A percentile compares a stretch with the other conserved stretches of the same genome.
Evolutionary conservation across 2,888 invertebrate species (phyloP).

Genomic region (Cryptops parisi): DNA sequence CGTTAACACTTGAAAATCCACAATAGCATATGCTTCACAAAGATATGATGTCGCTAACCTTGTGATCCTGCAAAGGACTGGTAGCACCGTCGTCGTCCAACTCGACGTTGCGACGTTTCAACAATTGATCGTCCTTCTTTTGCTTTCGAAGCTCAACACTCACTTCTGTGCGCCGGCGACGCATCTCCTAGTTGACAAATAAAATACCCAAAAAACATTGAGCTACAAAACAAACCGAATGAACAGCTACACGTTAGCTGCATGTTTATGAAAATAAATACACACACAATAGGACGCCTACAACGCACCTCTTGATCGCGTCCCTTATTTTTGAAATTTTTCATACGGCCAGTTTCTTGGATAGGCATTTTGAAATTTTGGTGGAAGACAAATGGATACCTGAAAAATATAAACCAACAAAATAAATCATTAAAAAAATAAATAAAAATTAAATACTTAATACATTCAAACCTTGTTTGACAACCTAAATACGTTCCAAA

Average conservation of each 20-base stretch:
- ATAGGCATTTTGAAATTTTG: background rate
- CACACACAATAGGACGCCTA: background rate
- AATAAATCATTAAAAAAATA: too few relatives aligned
- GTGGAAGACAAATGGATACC: background rate
- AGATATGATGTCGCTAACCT: background rate
- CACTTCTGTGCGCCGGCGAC: slow-evolving; percentile 74
- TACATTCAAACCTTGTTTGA: too few relatives aligned
- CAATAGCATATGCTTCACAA: too few relatives aligned
- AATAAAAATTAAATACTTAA: too few relatives aligned
- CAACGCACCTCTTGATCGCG: slow-evolving; percentile 53
- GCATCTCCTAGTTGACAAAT: slow-evolving; percentile 59
- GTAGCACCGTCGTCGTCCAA: slow-evolving; percentile 40
- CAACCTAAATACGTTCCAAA: too few relatives aligned
- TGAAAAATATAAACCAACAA: too few relatives aligned
- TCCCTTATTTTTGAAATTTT: slow-evolving; percentile 62
- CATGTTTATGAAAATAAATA: background rate
- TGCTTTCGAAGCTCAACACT: slow-evolving; percentile 84
- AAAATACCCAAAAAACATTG: slow-evolving; percentile 13
- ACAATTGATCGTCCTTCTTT: slow-evolving; percentile 81
- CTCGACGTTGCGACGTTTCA: slow-evolving; percentile 73
- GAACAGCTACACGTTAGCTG: slow-evolving; percentile 5
- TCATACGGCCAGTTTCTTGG: slow-evolving; percentile 36
- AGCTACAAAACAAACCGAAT: slow-evolving; percentile 1
- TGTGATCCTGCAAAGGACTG: slow-evolving; percentile 27
- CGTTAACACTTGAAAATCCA: background rate